Evolutionary conservation across 2,888 invertebrate species (phyloP), one percentile per base, ranked within the genome.

Genomic region (Colostygia pectinataria): DNA sequence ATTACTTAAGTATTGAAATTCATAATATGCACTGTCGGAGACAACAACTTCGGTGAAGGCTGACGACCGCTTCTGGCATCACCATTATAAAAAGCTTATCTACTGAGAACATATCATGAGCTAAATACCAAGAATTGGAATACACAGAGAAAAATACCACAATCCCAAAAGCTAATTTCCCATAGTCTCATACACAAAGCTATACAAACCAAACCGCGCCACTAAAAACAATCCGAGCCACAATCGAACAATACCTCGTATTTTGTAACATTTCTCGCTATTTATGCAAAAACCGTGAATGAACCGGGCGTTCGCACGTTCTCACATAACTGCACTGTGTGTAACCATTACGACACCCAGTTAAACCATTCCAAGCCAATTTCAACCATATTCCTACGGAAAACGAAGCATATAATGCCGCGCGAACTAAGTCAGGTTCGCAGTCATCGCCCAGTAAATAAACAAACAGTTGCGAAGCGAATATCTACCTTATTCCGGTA

Each of bases 201-300:
- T 9, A 32, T 39, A 37, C 53, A 52, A 52, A 47, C 46, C 41
- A 41, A 42, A 41, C 41, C 32, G 15, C 29, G 24, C 25, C 29
- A 32, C 24, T 40, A 52, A 46, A 52, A 52, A 52, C 51, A 52
- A 52, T 29, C 42, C 32, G 12, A 41, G 37, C 44, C 41, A 23
- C 52, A 41, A 46, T 53, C 51, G 47, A 56, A 58, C 60, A 56
- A 60, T 58, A 56, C 51, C 51, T 44, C 37, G 58, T 57, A 55
- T 61, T 61, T 59, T 53, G 61, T 57, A 59, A 57, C 53, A 55
- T 51, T 52, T 59, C 50, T 52, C 51, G 46, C 49, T 50, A 53
- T 61, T 57, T 59, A 61, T 57, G 61, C 55, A 62, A 60, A 60
- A 62, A 62, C 43, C 49, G 52, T 61, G 60, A 57, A 62, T 62